Evolutionary conservation across 2,797 vertebrate genomes (phyloP).

Genomic region (Vespertilio murinus): DNA sequence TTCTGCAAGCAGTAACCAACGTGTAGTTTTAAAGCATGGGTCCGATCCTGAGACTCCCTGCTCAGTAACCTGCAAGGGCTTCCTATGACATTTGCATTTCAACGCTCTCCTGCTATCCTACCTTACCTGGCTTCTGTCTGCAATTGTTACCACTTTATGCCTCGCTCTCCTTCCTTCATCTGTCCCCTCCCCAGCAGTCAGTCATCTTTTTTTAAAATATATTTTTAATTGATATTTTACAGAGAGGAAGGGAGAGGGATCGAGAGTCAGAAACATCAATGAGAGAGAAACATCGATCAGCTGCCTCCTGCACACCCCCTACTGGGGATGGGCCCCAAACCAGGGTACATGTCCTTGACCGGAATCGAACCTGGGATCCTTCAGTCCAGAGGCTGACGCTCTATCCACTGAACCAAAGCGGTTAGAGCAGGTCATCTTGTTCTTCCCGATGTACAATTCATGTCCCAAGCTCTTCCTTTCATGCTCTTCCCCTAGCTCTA

Average conservation of each 20-base stretch:
- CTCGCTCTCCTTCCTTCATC: not conserved
- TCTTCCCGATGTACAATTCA: not conserved
- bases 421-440: not conserved
- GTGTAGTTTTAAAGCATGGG: not conserved
- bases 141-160: not conserved
- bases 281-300: too few species aligned
- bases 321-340: too few species aligned
- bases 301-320: too few species aligned
- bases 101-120: accelerated
- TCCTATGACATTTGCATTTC: not conserved
- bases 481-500: not conserved
- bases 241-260: too few species aligned
- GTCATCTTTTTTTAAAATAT: not conserved
- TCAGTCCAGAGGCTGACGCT: too few species aligned
- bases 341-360: too few species aligned
- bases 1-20: not conserved
- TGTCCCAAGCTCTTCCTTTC: not conserved
- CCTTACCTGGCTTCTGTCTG: not conserved
- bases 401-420: too few species aligned
- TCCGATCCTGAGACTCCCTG: not conserved
- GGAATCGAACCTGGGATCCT: too few species aligned
- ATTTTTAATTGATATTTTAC: too few species aligned
- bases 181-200: too few species aligned
- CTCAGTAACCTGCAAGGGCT: not conserved
- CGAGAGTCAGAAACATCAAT: too few species aligned